phyloP scores from a whole-genome alignment of 35 echinoderm and acorn worm genomes.

The Ophiothrix spiculata region DNA sequence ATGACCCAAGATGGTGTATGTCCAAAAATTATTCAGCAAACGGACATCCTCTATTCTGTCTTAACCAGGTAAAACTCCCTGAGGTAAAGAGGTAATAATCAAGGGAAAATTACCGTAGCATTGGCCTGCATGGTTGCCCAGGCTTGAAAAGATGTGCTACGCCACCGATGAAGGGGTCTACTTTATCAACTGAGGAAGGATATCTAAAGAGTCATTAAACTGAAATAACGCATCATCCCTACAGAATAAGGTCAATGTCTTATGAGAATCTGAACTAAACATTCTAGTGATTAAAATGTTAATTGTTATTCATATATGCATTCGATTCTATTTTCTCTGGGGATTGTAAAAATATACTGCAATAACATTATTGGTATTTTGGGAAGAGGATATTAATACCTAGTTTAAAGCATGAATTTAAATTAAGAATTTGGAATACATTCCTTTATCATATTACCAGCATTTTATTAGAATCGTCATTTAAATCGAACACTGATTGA shows the following conservation, averaged over 20 bases:
- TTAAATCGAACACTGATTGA: too few relatives aligned
- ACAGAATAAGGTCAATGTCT: background rate
- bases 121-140: background rate
- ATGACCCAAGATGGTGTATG: background rate
- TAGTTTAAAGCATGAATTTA: background rate
- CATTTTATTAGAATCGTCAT: too few relatives aligned
- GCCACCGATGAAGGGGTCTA: background rate
- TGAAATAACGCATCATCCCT: background rate
- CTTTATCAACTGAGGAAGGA: background rate
- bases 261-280: background rate
- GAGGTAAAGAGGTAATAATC: background rate
- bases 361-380: too few relatives aligned
- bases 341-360: background rate
- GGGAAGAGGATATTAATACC: too few relatives aligned
- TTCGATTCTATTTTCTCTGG: background rate
- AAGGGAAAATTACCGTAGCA: background rate
- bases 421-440: background rate
- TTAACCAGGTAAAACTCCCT: background rate
- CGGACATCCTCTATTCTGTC: background rate
- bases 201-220: background rate
- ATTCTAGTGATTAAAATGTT: background rate
- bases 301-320: background rate
- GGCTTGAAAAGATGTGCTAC: background rate
- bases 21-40: background rate
- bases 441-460: background rate